Base-by-base conservation (phyloP, 2,888 invertebrate species). In the Aleiodes leptofemur region DNA sequence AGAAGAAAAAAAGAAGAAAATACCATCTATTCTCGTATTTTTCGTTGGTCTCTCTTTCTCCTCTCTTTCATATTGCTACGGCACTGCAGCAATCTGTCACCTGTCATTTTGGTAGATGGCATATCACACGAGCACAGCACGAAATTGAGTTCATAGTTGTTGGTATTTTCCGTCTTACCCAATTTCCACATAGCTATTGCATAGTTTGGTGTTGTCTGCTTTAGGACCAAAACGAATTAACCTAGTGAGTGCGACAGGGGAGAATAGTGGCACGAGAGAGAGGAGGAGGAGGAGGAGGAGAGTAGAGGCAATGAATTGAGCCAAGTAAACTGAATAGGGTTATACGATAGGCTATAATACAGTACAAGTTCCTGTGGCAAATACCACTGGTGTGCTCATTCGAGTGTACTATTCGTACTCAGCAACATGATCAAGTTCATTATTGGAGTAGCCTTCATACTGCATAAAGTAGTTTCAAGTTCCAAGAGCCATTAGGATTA, bases 351-450 rank as follows among this genome's bases (percentile, higher is more conserved):
- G 14, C 16, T 9, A 6, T 51, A 72, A 75, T 71, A 68, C 29
- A 34, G 23, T n/a, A 51, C 51, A 55, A 71, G 75, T 68, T 75
- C 55, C 66, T 66, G 68, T 38, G 73, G 73, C 43, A 68, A 73
- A 73, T 73, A 51, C 66, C 57, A 48, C 43, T 14, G 53, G 64
- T 29, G 43, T 43, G 43, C 8, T 43, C 11, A 43, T 43, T 43
- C 43, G 11, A 43, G 43, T 43, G 43, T 43, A 43, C 43, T 43
- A 43, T 43, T 43, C 43, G 43, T 43, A 43, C 43, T 43, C 43
- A 43, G 23, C 50, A 48, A 38, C 64, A 38, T 69, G 64, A 69
- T 71, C 74, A 74, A 66, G 61, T 74, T 70, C 59, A 74, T 74
- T 74, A 74, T 69, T 69, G 69, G 57, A 68, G 34, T 50, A 53